Evolutionary conservation across 2,113 vertebrate species (phyloP).

Genomic region (Oryzias melastigma): DNA sequence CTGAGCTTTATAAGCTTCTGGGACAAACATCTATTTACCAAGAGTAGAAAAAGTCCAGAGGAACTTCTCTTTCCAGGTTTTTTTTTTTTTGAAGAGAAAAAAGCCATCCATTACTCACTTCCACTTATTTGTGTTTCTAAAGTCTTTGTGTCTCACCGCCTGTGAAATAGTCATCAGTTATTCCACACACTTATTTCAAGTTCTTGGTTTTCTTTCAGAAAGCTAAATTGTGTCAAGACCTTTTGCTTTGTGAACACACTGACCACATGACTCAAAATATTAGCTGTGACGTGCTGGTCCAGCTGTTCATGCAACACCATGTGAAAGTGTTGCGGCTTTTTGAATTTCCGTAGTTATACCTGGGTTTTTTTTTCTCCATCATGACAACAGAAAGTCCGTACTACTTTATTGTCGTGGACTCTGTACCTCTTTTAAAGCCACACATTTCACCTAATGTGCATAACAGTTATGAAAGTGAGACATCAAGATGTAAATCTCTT

Average conservation of each 20-base stretch:
- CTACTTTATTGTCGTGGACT: not conserved
- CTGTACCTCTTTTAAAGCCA: too few species aligned
- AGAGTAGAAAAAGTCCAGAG: slow-evolving; percentile 28
- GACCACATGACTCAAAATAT: not conserved
- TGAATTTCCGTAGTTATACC: not conserved
- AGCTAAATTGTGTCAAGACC: not conserved
- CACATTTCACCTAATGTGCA: too few species aligned
- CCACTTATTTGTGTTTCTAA: slow-evolving; percentile 6
- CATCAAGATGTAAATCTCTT: too few species aligned
- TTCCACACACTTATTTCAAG: too few species aligned
- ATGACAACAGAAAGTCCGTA: not conserved
- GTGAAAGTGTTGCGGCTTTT: not conserved
- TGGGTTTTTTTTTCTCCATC: not conserved
- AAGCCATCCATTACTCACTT: slow-evolving; percentile 14
- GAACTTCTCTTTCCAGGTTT: slow-evolving; percentile 34
- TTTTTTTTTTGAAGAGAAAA: not conserved
- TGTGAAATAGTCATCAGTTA: too few species aligned
- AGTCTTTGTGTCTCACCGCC: too few species aligned
- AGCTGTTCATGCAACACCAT: not conserved
- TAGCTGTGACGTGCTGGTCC: not conserved
- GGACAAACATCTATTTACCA: slow-evolving; percentile 2
- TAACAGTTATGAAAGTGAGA: too few species aligned
- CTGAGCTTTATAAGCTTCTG: slow-evolving; percentile 18
- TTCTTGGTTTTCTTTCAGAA: not conserved
- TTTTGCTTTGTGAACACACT: not conserved